Conservation (phyloP, 1,140 invertebrate species). For the Sesamia nonagrioides region DNA sequence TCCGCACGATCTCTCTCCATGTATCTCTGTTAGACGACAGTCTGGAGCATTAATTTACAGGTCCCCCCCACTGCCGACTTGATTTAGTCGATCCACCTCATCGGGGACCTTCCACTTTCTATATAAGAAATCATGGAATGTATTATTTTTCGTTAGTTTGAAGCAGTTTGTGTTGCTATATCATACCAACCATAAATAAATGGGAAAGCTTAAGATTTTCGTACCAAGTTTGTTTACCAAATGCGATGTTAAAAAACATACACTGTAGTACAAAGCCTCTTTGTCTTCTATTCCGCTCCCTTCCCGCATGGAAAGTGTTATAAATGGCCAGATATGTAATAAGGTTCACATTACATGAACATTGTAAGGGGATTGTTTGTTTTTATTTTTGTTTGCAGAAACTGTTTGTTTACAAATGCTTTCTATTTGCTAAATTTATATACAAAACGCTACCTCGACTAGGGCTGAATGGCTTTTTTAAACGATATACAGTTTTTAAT, state of each 20-base stretch:
- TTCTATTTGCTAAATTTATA: not conserved
- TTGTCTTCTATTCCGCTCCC: not conserved
- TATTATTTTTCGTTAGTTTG: not conserved
- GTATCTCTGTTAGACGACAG: too few species aligned
- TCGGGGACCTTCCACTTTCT: too few species aligned
- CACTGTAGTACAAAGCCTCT: not conserved
- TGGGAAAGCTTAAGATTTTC: not conserved
- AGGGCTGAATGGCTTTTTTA: not conserved
- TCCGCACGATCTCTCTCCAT: too few species aligned
- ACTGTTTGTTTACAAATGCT: slow-evolving; percentile 29
- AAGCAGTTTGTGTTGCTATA: not conserved
- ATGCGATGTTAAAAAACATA: not conserved
- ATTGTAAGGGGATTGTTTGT: slow-evolving; percentile 19
- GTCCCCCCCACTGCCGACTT: too few species aligned
- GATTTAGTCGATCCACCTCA: too few species aligned
- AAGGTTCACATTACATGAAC: slow-evolving; percentile 18
- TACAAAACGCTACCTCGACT: not conserved
- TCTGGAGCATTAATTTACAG: too few species aligned
- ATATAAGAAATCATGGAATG: not conserved
- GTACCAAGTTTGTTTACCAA: not conserved
- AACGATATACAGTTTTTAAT: not conserved
- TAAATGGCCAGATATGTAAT: slow-evolving; percentile 28
- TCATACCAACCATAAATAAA: not conserved
- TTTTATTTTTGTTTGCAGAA: slow-evolving; percentile 11
- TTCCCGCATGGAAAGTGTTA: slow-evolving; percentile 15